Evolutionary conservation across 2,113 vertebrate genomes (phyloP).

Genomic region (Lucifuga dentata): DNA sequence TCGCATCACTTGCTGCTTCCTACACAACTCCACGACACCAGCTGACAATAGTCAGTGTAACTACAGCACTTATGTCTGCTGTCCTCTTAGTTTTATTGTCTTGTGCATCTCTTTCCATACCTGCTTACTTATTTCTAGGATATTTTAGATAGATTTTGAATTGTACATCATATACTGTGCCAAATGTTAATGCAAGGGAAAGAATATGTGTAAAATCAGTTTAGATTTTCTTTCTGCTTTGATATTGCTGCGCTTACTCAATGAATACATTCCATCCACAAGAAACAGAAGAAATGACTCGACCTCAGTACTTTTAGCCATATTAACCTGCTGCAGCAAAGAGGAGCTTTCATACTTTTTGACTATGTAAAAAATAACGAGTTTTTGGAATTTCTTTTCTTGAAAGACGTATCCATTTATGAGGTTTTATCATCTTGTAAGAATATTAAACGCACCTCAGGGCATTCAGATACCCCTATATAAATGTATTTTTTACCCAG

Average conservation of each 20-base stretch:
- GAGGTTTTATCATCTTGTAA: constrained; percentile 30
- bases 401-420: constrained; percentile 16
- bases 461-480: constrained; percentile 48
- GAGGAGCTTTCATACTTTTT: constrained; percentile 4
- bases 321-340: constrained; percentile 15
- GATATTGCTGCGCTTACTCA: constrained; percentile 7
- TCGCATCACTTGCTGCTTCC: constrained; percentile 29
- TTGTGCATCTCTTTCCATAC: constrained; percentile 16
- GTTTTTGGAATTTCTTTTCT: constrained; percentile 9
- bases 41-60: constrained; percentile 17
- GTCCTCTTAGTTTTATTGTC: constrained; percentile 18
- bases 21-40: constrained; percentile 19
- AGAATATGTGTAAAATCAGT: constrained; percentile 7
- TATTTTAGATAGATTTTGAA: constrained; percentile 16
- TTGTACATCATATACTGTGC: constrained; percentile 52
- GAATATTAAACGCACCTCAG: constrained; percentile 35
- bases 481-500: constrained; percentile 51
- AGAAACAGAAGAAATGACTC: constrained; percentile 1
- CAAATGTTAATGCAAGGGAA: constrained; percentile 60
- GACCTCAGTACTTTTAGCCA: constrained; percentile 6
- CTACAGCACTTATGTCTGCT: constrained; percentile 13
- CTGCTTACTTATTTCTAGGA: constrained; percentile 8
- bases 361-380: constrained; percentile 9
- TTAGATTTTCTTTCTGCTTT: constrained; percentile 23
- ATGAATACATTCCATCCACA: constrained; percentile 66